Conservation (phyloP, 2,797 vertebrate genomes). For the Delichon dasypus region DNA sequence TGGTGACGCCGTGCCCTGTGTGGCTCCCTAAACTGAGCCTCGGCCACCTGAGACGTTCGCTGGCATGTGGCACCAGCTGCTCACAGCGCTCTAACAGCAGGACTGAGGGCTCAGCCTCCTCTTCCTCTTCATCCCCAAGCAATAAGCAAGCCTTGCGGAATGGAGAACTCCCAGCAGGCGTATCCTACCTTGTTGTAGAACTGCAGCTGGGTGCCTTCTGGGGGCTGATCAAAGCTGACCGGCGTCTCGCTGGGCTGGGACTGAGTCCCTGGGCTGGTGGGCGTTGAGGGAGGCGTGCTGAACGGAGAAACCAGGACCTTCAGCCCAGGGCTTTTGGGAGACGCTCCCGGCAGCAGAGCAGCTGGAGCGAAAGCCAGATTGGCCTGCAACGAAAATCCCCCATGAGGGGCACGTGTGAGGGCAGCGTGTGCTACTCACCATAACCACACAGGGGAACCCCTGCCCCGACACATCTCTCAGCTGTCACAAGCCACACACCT, state of each 20-base stretch:
- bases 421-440: fast-evolving
- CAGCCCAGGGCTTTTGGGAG: constrained; percentile 79
- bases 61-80: background rate
- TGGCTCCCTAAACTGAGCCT: background rate
- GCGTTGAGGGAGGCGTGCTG: constrained; percentile 76
- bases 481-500: background rate
- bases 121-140: background rate
- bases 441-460: constrained; percentile 41
- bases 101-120: background rate
- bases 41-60: background rate
- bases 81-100: background rate
- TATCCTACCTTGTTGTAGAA: constrained; percentile 78
- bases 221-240: constrained; percentile 79
- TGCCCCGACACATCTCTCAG: background rate
- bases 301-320: constrained; percentile 75
- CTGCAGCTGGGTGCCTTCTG: constrained; percentile 74
- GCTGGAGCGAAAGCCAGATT: constrained; percentile 77
- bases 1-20: fast-evolving
- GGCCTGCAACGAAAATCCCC: constrained; percentile 65
- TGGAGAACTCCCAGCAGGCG: background rate
- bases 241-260: constrained; percentile 52
- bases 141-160: background rate
- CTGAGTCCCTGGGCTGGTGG: constrained; percentile 70
- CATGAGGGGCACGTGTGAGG: fast-evolving
- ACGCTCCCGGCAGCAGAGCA: constrained; percentile 72